Evolutionary conservation across 2,113 vertebrate genomes (phyloP), one percentile per base, ranked within the genome.

Genomic region (Synchiropus splendidus): DNA sequence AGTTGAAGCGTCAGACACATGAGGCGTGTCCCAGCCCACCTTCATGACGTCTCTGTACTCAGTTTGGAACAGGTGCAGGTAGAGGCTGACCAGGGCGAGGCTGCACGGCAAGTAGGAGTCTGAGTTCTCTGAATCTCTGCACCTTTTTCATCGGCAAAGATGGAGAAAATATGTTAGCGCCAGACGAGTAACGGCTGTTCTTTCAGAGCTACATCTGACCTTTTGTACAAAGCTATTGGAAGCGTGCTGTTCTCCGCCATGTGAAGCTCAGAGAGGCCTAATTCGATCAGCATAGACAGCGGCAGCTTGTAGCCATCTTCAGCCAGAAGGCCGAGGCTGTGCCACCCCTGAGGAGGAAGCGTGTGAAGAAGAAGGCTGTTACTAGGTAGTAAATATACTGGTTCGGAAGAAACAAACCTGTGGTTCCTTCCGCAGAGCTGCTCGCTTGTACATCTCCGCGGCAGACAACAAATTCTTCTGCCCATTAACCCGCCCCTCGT

Each of bases 101-200:
- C 78, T 85, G 72, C 87, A 89, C 4, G 87, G 87, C 14, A 88
- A 12, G 46, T 81, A 84, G 10, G 85, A 80, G 12, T 89, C 80
- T 2, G 61, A 37, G 16, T 63, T 45, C 9, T 70, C 73, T 0
- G 83, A 79, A 35, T 87, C 84, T 64, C 77, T 72, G 70, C 86
- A 89, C 51, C 87, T 89, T 40, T 33, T 30, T 8, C 13, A 52
- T 18, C 15, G 56, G 34, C 27, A 45, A 37, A 9, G 9, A 16
- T 14, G 16, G 9, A 37, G 16, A 37, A 16, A 36, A 16, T n/a
- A 6, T 27, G 21, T 27, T 2, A n/a, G 21, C 12, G 10, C 21
- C 21, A 5, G 21, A 27, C 21, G 21, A 5, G 8, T 8, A 27
- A 27, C 8, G 4, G 8, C 21, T 5, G 8, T 8, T 5, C 21